These are phyloP conservation scores for Sebastes matsubarae DNA, from an alignment of 2,797 vertebrate species.

Conservation along the genomic window DNA sequence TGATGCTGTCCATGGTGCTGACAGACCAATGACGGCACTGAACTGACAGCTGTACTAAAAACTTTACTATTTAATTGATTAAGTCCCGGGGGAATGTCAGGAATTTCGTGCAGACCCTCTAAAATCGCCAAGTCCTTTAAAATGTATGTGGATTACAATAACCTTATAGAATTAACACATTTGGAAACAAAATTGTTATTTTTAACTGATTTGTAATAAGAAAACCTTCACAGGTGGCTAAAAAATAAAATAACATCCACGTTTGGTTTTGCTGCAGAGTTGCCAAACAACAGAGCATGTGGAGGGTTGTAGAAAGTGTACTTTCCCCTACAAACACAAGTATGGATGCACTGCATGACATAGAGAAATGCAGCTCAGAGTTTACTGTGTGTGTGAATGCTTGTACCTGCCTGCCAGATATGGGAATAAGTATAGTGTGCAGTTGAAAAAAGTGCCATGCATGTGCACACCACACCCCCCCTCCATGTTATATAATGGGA, in stretches of 20 bases:
- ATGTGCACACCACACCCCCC: slow-evolving; percentile 15
- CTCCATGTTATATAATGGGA: slow-evolving; percentile 63
- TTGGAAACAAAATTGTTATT: background rate
- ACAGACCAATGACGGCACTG: slow-evolving; percentile 11
- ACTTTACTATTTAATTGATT: slow-evolving; percentile 18
- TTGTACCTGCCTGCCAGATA: slow-evolving; percentile 30
- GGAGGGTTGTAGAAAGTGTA: slow-evolving; percentile 4
- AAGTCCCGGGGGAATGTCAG: background rate
- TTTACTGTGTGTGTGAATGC: slow-evolving; percentile 30
- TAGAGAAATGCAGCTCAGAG: slow-evolving; percentile 12
- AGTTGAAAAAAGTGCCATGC: slow-evolving; percentile 22
- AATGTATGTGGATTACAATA: background rate
- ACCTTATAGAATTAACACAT: background rate
- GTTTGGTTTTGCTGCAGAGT: background rate
- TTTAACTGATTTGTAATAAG: background rate
- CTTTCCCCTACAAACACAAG: background rate
- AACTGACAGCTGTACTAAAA: slow-evolving; percentile 13
- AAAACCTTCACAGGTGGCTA: slow-evolving; percentile 10
- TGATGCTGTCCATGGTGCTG: slow-evolving; percentile 50
- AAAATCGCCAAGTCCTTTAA: background rate
- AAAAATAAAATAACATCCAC: background rate
- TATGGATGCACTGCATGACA: slow-evolving; percentile 2
- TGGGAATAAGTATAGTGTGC: slow-evolving; percentile 20
- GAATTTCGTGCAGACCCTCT: background rate
- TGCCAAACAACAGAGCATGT: slow-evolving; percentile 12